These are phyloP conservation scores for Diadophis punctatus DNA, from an alignment of 2,113 vertebrate genomes.

Conservation along the genomic window DNA sequence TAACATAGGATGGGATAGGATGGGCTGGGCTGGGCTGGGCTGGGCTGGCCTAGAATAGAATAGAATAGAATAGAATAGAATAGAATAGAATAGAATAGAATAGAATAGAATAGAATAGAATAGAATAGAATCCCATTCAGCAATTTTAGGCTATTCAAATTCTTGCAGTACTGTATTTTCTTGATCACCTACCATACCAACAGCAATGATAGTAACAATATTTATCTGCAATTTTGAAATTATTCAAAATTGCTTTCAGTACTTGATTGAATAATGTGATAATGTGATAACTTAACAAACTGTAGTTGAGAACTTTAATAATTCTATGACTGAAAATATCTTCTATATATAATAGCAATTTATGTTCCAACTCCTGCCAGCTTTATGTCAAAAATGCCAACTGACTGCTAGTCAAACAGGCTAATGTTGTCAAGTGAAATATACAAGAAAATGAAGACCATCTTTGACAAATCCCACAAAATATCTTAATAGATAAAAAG, in stretches of 20 bases:
- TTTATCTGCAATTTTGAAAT: background rate
- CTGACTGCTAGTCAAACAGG: background rate
- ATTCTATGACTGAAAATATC: background rate
- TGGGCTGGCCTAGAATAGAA: too few relatives aligned
- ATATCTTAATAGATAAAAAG: background rate
- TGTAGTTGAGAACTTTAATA: background rate
- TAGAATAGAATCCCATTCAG: background rate
- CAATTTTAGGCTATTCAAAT: background rate
- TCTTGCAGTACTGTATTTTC: background rate
- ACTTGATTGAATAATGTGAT: background rate
- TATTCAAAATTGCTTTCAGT: background rate
- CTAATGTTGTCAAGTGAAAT: background rate
- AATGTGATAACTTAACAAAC: background rate
- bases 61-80: too few relatives aligned
- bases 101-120: too few relatives aligned
- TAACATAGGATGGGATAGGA: too few relatives aligned
- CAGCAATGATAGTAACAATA: background rate
- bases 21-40: too few relatives aligned
- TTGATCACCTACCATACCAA: background rate
- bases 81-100: background rate
- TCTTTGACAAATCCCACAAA: background rate
- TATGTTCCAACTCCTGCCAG: background rate
- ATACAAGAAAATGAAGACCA: background rate
- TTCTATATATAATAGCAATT: background rate
- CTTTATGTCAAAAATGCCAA: background rate